Evolutionary conservation across 2,113 vertebrate species (phyloP), one percentile per base, ranked within the genome.

Genomic region (Sinosuthora webbiana): DNA sequence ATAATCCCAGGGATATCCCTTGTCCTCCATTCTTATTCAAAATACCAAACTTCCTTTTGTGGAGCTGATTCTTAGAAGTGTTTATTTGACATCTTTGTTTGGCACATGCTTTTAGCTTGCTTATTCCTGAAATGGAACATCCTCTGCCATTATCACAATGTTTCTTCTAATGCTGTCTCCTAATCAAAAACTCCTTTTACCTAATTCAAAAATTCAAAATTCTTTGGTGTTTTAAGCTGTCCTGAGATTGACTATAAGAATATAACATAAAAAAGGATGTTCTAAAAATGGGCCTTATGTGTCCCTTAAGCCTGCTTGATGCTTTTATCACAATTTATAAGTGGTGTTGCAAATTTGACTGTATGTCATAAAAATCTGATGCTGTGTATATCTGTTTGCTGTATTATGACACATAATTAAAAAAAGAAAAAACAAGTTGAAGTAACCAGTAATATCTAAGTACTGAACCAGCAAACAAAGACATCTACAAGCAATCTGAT

Each of bases 141-240:
- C 7, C 23, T 71, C 30, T 47, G 25, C 6, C 6, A 1, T 60
- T 47, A 42, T 35, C 2, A 0, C 21, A 41, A 5, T 39, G 2
- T 65, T 90, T 49, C 25, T 69, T 90, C 39, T 59, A 24, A 11
- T 53, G 41, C 9, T 57, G 28, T 27, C 16, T 77, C 50, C 28
- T 77, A 44, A 73, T 15, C 8, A 83, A 57, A 80, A 92, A 20
- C 2, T 49, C 11, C 13, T 73, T 90, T 73, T 49, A 65, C 2
- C 13, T 50, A 57, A 65, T 55, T 42, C 0, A 3, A 89, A 94
- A 86, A 39, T 47, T 44, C 23, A 41, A 55, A 77, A 77, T 37
- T 80, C 17, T 77, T 89, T 67, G 14, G 14, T 55, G 80, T 65
- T 15, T 81, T 45, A 84, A 57, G 7, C 2, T 62, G 17, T 68